Evolutionary conservation across 1,140 invertebrate genomes (phyloP).

Genomic region (Atopsyche davidsoni): DNA sequence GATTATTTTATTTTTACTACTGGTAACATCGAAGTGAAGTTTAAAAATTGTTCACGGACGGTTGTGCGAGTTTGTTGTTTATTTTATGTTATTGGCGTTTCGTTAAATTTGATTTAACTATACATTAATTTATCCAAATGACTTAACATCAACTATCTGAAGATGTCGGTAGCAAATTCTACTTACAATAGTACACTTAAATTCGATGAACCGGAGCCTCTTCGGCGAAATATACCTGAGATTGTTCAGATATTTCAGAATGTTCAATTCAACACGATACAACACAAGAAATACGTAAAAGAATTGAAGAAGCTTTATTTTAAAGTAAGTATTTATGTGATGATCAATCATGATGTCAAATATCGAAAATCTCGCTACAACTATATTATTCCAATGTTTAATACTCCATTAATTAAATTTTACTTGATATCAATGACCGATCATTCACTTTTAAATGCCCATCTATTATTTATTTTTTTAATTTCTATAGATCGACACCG

Average conservation of each 20-base stretch:
- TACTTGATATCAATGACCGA: neutral
- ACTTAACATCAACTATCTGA: too few species aligned
- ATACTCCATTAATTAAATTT: neutral
- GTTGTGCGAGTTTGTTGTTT: too few species aligned
- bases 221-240: constrained; percentile 37
- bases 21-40: too few species aligned
- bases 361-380: neutral
- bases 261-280: constrained; percentile 54
- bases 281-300: constrained; percentile 55
- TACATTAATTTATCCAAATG: too few species aligned
- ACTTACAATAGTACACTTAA: too few species aligned
- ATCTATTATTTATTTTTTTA: neutral
- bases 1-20: too few species aligned
- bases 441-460: neutral
- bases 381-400: neutral
- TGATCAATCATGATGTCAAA: too few species aligned
- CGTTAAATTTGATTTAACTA: too few species aligned
- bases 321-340: constrained; percentile 11
- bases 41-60: too few species aligned
- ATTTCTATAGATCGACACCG: constrained; percentile 42
- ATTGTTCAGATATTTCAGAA: constrained; percentile 53
- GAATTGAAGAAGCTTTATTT: constrained; percentile 53
- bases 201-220: constrained; percentile 12
- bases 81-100: too few species aligned
- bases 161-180: too few species aligned